A percentile compares a stretch with the other conserved stretches of the same genome.
phyloP scores from a whole-genome alignment of 2,888 invertebrate genomes.

The Apodemia hepburni region DNA sequence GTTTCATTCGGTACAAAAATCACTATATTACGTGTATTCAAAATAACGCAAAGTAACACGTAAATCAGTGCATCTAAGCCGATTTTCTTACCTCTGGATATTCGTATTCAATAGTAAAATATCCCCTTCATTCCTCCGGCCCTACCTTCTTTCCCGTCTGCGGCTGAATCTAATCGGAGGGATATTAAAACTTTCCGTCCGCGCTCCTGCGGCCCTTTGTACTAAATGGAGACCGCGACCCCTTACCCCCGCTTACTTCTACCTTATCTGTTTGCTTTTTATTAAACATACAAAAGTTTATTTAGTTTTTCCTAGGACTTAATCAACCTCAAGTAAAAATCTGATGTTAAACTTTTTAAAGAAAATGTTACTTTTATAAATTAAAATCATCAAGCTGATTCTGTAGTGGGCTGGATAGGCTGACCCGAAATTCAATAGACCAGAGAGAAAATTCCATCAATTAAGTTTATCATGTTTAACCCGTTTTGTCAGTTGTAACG shows the following conservation, averaged over 20 bases:
- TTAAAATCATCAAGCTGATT: too few relatives aligned
- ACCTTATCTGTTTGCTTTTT: conserved; percentile 45
- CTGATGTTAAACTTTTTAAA: background rate
- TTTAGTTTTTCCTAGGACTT: conserved; percentile 38
- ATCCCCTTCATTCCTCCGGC: conserved; percentile 52
- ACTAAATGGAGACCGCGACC: conserved; percentile 44
- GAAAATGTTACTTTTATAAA: background rate
- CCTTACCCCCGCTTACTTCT: conserved; percentile 34
- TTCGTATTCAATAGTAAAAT: conserved; percentile 61
- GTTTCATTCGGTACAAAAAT: too few relatives aligned
- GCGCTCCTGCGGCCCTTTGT: conserved; percentile 58
- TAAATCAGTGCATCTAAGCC: conserved; percentile 43
- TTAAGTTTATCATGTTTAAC: too few relatives aligned
- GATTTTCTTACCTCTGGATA: conserved; percentile 52
- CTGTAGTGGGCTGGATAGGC: too few relatives aligned
- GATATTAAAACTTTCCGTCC: conserved; percentile 77
- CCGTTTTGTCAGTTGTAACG: too few relatives aligned
- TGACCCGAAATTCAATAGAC: too few relatives aligned
- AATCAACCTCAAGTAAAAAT: conserved; percentile 7
- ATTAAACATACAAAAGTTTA: conserved; percentile 50
- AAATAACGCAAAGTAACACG: conserved; percentile 31
- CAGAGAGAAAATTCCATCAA: too few relatives aligned
- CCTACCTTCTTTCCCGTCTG: conserved; percentile 54
- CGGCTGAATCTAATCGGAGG: conserved; percentile 72
- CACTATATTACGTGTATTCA: background rate